Conservation (phyloP, 2,797 vertebrate species). For the Pipistrellus kuhlii region DNA sequence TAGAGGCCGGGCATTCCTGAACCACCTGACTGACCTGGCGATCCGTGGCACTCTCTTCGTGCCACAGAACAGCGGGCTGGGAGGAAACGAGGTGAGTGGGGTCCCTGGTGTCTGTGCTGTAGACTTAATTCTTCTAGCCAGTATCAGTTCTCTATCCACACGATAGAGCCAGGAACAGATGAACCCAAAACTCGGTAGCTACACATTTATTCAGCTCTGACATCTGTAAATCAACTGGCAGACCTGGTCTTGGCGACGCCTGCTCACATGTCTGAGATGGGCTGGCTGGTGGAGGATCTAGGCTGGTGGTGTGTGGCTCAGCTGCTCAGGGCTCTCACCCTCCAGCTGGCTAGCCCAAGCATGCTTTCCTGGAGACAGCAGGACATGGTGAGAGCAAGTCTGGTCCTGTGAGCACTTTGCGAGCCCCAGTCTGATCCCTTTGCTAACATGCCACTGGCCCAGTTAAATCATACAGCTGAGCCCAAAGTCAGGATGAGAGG, state of each 20-base stretch:
- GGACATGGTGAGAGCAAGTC: not conserved
- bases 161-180: fast-evolving
- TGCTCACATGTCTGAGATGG: fast-evolving
- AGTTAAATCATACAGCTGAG: not conserved
- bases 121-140: not conserved
- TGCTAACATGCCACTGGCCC: not conserved
- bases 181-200: not conserved
- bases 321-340: not conserved
- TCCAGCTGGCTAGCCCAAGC: not conserved
- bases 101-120: not conserved
- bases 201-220: not conserved
- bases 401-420: not conserved
- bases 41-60: conserved; percentile 93
- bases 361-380: fast-evolving
- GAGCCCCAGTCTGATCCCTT: not conserved
- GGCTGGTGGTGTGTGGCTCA: not conserved
- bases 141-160: not conserved
- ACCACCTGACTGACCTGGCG: conserved; percentile 89
- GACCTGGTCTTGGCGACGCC: not conserved
- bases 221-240: not conserved
- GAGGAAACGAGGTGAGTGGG: conserved; percentile 90
- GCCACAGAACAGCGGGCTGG: conserved; percentile 91
- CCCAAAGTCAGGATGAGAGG: not conserved
- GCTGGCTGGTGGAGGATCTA: not conserved
- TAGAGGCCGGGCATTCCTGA: conserved; percentile 90